These are phyloP conservation scores for Drosophila yooni DNA, from an alignment of 2,888 invertebrate species.

Conservation along the genomic window DNA sequence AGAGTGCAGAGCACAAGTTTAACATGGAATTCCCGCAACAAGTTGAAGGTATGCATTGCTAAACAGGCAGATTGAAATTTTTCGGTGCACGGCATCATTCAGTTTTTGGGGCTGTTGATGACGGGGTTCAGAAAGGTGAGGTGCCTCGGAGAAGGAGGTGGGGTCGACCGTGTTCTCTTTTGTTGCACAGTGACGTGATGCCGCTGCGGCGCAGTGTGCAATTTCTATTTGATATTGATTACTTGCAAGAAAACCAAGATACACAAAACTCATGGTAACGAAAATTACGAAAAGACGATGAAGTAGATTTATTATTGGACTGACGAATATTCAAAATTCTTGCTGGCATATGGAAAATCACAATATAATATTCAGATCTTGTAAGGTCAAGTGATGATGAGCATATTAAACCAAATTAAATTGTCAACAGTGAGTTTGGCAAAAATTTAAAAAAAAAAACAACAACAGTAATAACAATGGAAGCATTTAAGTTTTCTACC, in stretches of 20 bases:
- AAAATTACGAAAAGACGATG: slow-evolving; percentile 8
- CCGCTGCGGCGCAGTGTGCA: slow-evolving; percentile 76
- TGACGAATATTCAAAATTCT: background rate
- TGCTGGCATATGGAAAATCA: background rate
- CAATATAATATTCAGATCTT: background rate
- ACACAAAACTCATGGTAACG: slow-evolving; percentile 48
- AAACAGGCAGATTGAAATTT: slow-evolving; percentile 22
- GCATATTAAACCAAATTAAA: background rate
- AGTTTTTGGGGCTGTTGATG: slow-evolving; percentile 14
- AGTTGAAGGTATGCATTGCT: slow-evolving; percentile 77
- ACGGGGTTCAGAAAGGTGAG: slow-evolving; percentile 9
- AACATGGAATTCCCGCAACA: slow-evolving; percentile 83
- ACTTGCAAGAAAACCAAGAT: slow-evolving; percentile 73
- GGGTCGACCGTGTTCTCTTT: slow-evolving; percentile 40
- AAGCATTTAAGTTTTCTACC: background rate
- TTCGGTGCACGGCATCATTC: slow-evolving; percentile 14
- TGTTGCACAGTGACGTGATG: slow-evolving; percentile 76
- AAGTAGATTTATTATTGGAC: background rate
- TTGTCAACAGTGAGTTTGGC: background rate
- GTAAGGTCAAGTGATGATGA: background rate
- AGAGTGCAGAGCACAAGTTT: slow-evolving; percentile 23
- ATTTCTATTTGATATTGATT: slow-evolving; percentile 67
- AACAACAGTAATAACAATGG: background rate
- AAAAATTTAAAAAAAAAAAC: background rate
- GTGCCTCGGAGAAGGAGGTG: slow-evolving; percentile 3